Evolutionary conservation across 1,140 invertebrate genomes (phyloP).

Genomic region (Sesamia nonagrioides): DNA sequence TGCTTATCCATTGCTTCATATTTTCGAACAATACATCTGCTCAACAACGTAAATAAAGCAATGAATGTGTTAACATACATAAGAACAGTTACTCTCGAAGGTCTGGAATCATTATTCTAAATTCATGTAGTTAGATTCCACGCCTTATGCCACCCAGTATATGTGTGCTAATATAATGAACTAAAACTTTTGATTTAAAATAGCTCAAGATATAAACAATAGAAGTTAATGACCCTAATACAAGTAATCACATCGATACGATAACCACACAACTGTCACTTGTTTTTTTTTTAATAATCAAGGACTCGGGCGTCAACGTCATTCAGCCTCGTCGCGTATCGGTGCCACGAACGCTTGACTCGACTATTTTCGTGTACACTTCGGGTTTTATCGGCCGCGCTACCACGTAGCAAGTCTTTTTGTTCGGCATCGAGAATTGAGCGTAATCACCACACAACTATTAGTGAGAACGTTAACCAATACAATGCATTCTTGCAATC

Average conservation of each 20-base stretch:
- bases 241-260: conserved; percentile 47
- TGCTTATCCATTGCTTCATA: too few species aligned
- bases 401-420: conserved; percentile 50
- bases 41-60: too few species aligned
- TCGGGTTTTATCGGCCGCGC: conserved; percentile 45
- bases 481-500: conserved; percentile 38
- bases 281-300: conserved; percentile 57
- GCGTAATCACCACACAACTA: conserved; percentile 41
- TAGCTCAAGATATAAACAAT: conserved; percentile 18
- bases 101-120: too few species aligned
- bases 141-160: too few species aligned
- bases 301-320: conserved; percentile 51
- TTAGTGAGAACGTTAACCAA: conserved; percentile 41
- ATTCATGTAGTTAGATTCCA: too few species aligned
- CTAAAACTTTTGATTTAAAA: background rate
- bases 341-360: conserved; percentile 52
- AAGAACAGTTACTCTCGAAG: too few species aligned
- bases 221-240: conserved; percentile 50
- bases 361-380: conserved; percentile 51
- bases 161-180: background rate
- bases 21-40: too few species aligned
- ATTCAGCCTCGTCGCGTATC: conserved; percentile 50
- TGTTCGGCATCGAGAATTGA: conserved; percentile 41
- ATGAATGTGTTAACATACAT: too few species aligned
- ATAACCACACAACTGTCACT: conserved; percentile 49